Percentiles rank a stretch among this genome's conserved stretches.
Evolutionary conservation across 2,113 vertebrate species (phyloP).

Genomic region (Entomyzon cyanotis): DNA sequence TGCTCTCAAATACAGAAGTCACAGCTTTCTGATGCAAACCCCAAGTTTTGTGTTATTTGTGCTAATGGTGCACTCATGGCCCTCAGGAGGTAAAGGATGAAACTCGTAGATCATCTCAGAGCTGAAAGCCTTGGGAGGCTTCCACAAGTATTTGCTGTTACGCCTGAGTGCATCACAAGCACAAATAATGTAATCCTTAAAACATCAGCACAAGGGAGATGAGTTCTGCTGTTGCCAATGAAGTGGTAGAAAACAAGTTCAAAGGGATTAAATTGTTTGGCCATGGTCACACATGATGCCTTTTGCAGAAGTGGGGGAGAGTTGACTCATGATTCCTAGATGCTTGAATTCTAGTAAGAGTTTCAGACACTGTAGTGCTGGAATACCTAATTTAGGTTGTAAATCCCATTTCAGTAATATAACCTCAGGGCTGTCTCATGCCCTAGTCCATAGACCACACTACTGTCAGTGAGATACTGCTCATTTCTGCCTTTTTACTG

Average conservation of each 20-base stretch:
- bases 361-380: background rate
- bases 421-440: background rate
- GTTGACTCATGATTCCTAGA: background rate
- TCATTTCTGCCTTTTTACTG: background rate
- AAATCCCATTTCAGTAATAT: background rate
- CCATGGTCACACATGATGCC: background rate
- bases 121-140: background rate
- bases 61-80: background rate
- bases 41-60: background rate
- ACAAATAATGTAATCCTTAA: constrained; percentile 1
- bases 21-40: background rate
- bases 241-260: background rate
- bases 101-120: background rate
- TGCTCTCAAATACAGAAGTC: background rate
- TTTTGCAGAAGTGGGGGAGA: background rate
- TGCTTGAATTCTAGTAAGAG: background rate
- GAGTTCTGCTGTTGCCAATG: background rate
- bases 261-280: background rate
- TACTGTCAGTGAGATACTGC: background rate
- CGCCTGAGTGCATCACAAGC: background rate
- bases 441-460: background rate
- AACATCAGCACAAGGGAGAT: background rate
- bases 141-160: background rate
- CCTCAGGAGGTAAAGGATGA: background rate
- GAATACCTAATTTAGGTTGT: background rate